Evolutionary conservation across 2,797 vertebrate genomes (phyloP).

Genomic region (Rachycentron canadum): DNA sequence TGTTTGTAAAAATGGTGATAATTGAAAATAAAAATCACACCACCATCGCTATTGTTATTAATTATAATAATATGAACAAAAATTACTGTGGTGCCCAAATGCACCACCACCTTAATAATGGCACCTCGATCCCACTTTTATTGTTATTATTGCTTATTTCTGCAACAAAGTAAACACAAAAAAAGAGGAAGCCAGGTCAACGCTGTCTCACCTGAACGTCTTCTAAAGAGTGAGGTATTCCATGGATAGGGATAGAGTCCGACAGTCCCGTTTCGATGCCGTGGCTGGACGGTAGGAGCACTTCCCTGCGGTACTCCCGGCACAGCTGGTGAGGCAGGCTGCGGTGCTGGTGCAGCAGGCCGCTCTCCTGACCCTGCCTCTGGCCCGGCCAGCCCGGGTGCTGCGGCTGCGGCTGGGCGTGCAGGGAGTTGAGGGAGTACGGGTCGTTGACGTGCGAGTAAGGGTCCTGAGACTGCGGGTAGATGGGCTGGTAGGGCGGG

Average conservation of each 20-base stretch:
- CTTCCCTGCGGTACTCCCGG: conserved; percentile 97
- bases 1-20: neutral
- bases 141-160: neutral
- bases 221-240: conserved; percentile 98
- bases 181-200: conserved; percentile 24
- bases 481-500: conserved; percentile 97
- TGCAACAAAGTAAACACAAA: neutral
- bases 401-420: conserved; percentile 95
- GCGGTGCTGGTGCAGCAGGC: conserved; percentile 96
- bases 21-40: conserved; percentile 6
- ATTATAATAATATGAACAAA: neutral
- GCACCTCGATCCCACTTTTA: neutral
- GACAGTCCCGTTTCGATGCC: conserved; percentile 94
- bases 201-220: conserved; percentile 93
- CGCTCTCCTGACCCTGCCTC: conserved; percentile 95
- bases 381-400: conserved; percentile 98
- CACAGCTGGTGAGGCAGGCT: conserved; percentile 96
- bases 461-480: conserved; percentile 98
- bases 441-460: conserved; percentile 99
- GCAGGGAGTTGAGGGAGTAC: conserved; percentile 96
- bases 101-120: neutral
- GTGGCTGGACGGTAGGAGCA: conserved; percentile 95
- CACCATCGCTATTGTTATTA: neutral
- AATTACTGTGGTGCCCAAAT: neutral
- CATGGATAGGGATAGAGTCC: conserved; percentile 94